Evolutionary conservation across 2,888 invertebrate genomes (phyloP), one percentile per base, ranked within the genome.

Genomic region (Leucoma salicis): DNA sequence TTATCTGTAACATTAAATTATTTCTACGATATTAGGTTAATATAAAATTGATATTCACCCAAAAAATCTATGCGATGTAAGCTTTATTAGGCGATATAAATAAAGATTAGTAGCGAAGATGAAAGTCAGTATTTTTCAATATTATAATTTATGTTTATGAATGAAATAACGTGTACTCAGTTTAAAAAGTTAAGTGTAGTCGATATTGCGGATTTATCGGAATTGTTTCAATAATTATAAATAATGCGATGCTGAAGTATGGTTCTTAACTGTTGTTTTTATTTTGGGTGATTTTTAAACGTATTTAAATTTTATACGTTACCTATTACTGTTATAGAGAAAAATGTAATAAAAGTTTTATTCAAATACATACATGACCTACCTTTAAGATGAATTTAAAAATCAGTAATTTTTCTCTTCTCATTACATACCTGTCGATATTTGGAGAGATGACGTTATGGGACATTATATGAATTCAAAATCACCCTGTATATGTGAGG

Each of bases 171-270:
- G 29, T 13, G 39, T 12, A 41, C 36, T 32, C 15, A 21, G 8
- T 21, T 21, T 21, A 21, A 3, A 21, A 21, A 21, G 42, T 33
- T 45, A 45, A 40, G 45, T 63, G 55, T 62, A 41, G 63, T 60
- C 61, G 41, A 60, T 43, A 48, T 61, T 60, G 61, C 61, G 63
- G 63, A 60, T 31, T 33, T 31, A 42, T 54, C 51, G 38, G 60
- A 60, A 51, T 57, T 60, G 35, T 59, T 61, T 56, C 63, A 59
- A 42, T 53, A 31, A 53, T 64, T 43, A 62, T 64, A 55, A 43
- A 49, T 49, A 36, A 27, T 34, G 49, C 32, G 31, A 46, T 31
- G 45, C 35, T 49, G 57, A 47, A 47, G 58, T 61, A 45, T 53
- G 58, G 53, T 58, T 56, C 42, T 46, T 46, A 41, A 42, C 35